Percentiles rank a stretch among this genome's conserved stretches.
phyloP scores from a whole-genome alignment of 2,797 vertebrate genomes.

The Propithecus deckenii region DNA sequence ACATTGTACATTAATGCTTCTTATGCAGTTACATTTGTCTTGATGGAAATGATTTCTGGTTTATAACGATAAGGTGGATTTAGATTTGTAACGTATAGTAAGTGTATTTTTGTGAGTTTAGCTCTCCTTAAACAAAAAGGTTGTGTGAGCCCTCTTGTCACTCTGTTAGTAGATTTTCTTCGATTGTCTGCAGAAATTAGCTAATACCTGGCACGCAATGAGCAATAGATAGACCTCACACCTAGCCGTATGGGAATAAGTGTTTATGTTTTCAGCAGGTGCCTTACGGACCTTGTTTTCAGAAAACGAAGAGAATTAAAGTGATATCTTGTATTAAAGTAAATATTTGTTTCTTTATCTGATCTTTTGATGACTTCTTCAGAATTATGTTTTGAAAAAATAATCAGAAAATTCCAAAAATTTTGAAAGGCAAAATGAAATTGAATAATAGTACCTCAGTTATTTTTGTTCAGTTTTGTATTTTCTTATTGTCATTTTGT shows the following conservation, averaged over 20 bases:
- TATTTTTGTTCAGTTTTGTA: background rate
- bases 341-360: background rate
- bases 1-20: background rate
- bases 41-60: background rate
- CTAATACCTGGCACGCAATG: background rate
- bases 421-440: background rate
- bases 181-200: background rate
- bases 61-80: background rate
- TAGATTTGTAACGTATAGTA: background rate
- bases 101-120: background rate
- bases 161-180: background rate
- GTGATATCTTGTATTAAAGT: background rate
- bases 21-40: background rate
- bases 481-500: constrained; percentile 11
- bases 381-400: background rate
- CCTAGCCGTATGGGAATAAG: background rate
- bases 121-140: background rate
- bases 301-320: background rate
- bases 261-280: background rate
- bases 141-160: background rate
- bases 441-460: background rate
- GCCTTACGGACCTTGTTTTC: background rate
- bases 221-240: background rate
- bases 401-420: background rate
- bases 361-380: background rate